A percentile compares a stretch with the other conserved stretches of the same genome.
Evolutionary conservation across 1,140 invertebrate species (phyloP).

Genomic region (Drosophila tristis): DNA sequence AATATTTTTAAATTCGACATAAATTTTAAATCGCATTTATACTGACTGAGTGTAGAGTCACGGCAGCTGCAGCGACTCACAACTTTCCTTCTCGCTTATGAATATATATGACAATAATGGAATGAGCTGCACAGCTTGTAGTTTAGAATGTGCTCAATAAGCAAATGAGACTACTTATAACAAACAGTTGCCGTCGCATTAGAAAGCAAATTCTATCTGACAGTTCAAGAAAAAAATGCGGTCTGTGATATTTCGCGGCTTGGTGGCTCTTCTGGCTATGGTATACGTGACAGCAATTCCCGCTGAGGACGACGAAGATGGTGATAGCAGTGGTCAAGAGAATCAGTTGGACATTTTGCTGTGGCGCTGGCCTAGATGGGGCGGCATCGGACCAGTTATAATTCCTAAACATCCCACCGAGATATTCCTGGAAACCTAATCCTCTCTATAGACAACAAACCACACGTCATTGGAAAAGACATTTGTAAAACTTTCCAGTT

Average conservation of each 20-base stretch:
- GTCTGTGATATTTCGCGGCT: neutral
- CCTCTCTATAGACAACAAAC: neutral
- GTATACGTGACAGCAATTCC: neutral
- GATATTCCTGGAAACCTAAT: too few species aligned
- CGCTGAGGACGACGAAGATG: neutral
- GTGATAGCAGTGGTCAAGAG: neutral
- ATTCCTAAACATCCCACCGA: neutral
- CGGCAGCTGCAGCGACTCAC: too few species aligned
- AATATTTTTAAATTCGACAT: too few species aligned
- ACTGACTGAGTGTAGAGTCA: too few species aligned
- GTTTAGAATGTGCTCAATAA: too few species aligned
- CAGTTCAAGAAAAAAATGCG: slow-evolving; percentile 6
- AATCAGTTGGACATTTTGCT: neutral
- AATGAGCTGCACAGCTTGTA: neutral
- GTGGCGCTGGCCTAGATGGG: neutral
- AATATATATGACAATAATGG: too few species aligned
- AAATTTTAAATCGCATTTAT: too few species aligned
- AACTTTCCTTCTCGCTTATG: too few species aligned
- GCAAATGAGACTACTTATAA: neutral
- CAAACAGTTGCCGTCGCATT: neutral
- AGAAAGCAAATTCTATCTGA: neutral
- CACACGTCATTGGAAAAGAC: neutral
- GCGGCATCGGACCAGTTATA: slow-evolving; percentile 18
- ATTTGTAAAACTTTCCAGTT: slow-evolving; percentile 41
- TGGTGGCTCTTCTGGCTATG: slow-evolving; percentile 9